phyloP scores from a whole-genome alignment of 2,113 vertebrate genomes.

The Zapornia atra region DNA sequence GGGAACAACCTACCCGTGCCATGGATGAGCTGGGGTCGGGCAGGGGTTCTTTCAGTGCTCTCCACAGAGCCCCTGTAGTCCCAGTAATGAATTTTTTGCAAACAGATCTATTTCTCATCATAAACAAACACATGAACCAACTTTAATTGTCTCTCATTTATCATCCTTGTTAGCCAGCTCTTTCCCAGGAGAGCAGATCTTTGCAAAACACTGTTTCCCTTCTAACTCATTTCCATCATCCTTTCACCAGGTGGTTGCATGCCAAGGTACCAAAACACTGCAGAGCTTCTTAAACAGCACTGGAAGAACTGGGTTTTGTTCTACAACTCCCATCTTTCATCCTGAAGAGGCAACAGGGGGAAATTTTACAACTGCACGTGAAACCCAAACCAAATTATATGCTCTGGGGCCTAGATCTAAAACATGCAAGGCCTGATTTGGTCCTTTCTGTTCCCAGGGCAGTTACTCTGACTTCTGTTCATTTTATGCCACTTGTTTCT shows the following conservation, averaged over 20 bases:
- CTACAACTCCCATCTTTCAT: not conserved
- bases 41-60: not conserved
- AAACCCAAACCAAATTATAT: not conserved
- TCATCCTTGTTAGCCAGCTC: constrained; percentile 6
- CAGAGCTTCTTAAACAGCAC: not conserved
- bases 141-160: not conserved
- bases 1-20: not conserved
- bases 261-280: not conserved
- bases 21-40: fast-evolving
- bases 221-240: not conserved
- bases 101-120: not conserved
- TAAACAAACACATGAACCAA: not conserved
- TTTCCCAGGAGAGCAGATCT: not conserved
- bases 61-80: not conserved
- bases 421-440: fast-evolving
- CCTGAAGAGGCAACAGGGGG: not conserved
- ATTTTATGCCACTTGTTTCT: not conserved
- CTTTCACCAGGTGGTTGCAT: not conserved
- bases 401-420: not conserved
- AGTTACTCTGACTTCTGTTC: not conserved
- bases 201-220: not conserved
- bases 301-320: not conserved
- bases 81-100: not conserved
- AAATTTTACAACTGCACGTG: not conserved
- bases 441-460: not conserved